phyloP scores from a whole-genome alignment of 2,113 vertebrate species.

The Myotis lucifugus region DNA sequence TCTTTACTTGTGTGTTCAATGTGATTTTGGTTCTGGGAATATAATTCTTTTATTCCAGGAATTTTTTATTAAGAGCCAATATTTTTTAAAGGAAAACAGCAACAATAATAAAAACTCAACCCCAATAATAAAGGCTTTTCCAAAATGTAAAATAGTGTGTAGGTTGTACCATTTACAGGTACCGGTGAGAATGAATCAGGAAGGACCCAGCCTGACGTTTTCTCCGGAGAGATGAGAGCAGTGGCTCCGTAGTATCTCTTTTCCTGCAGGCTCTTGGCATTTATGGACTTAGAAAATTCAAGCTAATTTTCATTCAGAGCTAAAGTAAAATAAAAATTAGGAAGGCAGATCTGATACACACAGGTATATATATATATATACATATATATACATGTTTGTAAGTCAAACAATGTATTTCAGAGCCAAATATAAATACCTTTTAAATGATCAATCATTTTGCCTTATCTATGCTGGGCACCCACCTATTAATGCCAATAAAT shows the following conservation, averaged over 20 bases:
- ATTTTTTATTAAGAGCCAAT: neutral
- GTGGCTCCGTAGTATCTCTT: neutral
- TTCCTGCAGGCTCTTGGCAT: neutral
- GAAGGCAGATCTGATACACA: neutral
- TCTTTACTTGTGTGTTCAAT: constrained; percentile 43
- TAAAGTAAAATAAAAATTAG: constrained; percentile 49
- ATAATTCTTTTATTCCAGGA: constrained; percentile 19
- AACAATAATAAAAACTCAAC: constrained; percentile 36
- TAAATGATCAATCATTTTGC: neutral
- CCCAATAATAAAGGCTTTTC: constrained; percentile 6
- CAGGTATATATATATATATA: neutral
- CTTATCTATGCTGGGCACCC: neutral
- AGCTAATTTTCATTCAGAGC: constrained; percentile 20
- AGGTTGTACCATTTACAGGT: neutral
- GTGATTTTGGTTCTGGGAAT: constrained; percentile 33
- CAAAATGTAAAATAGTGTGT: neutral
- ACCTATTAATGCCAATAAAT: constrained; percentile 5
- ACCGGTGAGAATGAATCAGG: neutral
- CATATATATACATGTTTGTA: neutral
- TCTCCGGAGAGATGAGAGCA: neutral
- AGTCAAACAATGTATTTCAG: constrained; percentile 14
- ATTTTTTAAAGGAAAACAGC: neutral
- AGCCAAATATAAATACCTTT: constrained; percentile 35
- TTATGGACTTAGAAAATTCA: neutral
- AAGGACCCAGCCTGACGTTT: neutral